Conservation (phyloP, 2,113 vertebrate genomes). For the Dipodomys spectabilis region DNA sequence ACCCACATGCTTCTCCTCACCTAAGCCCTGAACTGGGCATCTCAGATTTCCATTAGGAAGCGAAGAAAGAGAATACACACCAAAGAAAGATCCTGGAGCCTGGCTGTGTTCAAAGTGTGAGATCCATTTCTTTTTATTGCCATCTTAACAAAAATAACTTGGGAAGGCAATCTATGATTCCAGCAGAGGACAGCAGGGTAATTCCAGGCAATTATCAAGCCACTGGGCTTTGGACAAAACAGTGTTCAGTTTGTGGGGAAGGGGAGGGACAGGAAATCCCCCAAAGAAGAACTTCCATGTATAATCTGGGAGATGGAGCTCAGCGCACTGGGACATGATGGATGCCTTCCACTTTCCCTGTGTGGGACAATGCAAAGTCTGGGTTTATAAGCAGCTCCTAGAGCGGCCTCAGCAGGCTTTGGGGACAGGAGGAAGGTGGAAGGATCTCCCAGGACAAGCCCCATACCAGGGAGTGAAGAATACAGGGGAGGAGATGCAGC, state of each 20-base stretch:
- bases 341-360: background rate
- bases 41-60: conserved; percentile 32
- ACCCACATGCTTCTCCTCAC: background rate
- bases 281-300: conserved; percentile 35
- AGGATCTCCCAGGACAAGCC: background rate
- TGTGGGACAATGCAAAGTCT: background rate
- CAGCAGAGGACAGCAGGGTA: conserved; percentile 76
- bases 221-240: conserved; percentile 62
- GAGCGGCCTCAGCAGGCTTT: background rate
- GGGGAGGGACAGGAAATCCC: conserved; percentile 24
- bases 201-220: conserved; percentile 70
- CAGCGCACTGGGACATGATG: background rate
- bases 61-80: conserved; percentile 71
- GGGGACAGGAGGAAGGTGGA: background rate
- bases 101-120: conserved; percentile 81
- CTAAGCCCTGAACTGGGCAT: conserved; percentile 39
- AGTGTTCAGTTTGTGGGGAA: background rate
- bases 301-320: background rate
- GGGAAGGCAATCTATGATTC: conserved; percentile 74
- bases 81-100: conserved; percentile 82
- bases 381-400: conserved; percentile 35
- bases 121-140: conserved; percentile 86
- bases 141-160: conserved; percentile 87
- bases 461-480: conserved; percentile 43
- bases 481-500: conserved; percentile 3